A percentile compares a stretch with the other conserved stretches of the same genome.
These are phyloP conservation scores for Corella eumyota DNA, from an alignment of 23 tunicate species.

Conservation along the genomic window DNA sequence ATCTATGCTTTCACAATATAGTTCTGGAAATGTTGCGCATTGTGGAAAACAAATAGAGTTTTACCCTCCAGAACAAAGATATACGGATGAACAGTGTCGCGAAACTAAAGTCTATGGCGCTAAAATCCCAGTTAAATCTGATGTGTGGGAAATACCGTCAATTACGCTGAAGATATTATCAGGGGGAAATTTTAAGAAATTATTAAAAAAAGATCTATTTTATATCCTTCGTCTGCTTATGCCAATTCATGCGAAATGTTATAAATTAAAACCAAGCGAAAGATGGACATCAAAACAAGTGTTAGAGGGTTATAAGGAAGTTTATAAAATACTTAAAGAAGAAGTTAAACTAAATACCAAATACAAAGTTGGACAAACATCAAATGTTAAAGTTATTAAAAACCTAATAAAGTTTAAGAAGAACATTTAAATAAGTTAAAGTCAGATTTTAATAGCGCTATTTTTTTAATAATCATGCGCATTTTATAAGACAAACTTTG, in stretches of 20 bases:
- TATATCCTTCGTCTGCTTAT: no score
- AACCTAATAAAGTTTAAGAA: no score
- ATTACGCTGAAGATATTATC: background rate
- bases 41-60: no score
- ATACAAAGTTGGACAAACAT: background rate
- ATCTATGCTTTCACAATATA: no score
- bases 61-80: constrained; percentile 7
- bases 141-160: constrained; percentile 3
- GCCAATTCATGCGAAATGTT: background rate
- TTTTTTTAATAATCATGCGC: no score
- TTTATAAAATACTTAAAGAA: background rate
- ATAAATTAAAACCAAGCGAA: background rate
- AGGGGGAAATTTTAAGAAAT: background rate
- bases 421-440: no score
- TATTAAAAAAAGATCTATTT: no score
- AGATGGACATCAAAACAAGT: constrained; percentile 6
- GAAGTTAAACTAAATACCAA: background rate
- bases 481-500: no score
- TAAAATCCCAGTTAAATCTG: background rate
- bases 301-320: background rate
- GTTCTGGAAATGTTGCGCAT: no score
- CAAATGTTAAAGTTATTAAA: no score
- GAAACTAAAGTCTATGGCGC: background rate
- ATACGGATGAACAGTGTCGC: background rate
- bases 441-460: no score